phyloP scores from a whole-genome alignment of 2,797 vertebrate genomes.

The Allobates femoralis region DNA sequence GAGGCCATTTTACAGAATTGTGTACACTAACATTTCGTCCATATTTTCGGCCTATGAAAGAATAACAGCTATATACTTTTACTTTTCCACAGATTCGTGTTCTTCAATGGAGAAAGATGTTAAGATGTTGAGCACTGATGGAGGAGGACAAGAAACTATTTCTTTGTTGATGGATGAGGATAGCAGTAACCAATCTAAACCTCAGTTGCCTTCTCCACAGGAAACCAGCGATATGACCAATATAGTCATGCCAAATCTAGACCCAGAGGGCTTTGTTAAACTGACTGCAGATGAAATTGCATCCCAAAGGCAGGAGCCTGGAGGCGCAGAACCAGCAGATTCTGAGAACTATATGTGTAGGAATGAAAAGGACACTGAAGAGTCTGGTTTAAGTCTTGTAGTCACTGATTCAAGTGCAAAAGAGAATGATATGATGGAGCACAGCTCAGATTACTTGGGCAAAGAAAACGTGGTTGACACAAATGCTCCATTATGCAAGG shows the following conservation, averaged over 20 bases:
- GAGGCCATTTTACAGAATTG: background rate
- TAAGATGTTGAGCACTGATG: background rate
- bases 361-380: background rate
- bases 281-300: background rate
- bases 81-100: background rate
- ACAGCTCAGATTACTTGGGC: background rate
- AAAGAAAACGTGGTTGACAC: background rate
- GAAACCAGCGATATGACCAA: background rate
- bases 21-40: background rate
- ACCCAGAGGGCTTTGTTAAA: background rate
- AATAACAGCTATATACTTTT: background rate
- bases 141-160: background rate
- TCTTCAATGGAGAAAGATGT: conserved; percentile 34
- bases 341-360: background rate
- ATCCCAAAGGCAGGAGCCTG: background rate
- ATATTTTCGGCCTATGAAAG: background rate
- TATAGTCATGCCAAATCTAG: background rate
- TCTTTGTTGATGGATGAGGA: background rate
- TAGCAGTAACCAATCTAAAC: background rate
- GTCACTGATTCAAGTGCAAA: background rate
- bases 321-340: background rate
- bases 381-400: background rate
- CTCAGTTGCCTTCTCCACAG: background rate
- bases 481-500: background rate
- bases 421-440: background rate